phyloP scores from a whole-genome alignment of 1,140 invertebrate species.

The Pantala flavescens region DNA sequence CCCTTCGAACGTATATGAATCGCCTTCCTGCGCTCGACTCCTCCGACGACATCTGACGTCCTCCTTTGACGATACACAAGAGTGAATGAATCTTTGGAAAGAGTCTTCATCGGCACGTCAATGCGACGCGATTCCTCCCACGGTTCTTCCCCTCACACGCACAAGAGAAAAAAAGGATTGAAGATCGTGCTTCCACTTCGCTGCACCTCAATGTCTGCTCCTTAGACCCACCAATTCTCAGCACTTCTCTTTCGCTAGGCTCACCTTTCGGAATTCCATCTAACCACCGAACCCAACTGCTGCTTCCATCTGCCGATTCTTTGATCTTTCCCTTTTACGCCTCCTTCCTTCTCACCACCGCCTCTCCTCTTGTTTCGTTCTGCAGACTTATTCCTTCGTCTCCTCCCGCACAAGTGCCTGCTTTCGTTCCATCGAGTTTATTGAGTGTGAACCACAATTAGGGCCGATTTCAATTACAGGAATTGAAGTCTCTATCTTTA shows the following conservation, averaged over 20 bases:
- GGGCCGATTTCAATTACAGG: no score
- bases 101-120: not conserved
- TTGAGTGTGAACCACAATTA: no score
- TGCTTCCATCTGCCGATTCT: not conserved
- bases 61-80: no score
- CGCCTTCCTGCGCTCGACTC: no score
- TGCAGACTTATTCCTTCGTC: not conserved
- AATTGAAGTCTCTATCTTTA: no score
- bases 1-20: no score
- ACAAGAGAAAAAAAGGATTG: not conserved
- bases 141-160: not conserved
- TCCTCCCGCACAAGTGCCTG: not conserved
- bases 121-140: not conserved
- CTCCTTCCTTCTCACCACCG: not conserved
- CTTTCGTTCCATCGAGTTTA: no score
- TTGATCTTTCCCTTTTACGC: not conserved
- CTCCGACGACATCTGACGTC: no score
- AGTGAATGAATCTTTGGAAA: not conserved
- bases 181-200: not conserved
- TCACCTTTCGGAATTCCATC: not conserved
- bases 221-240: not conserved
- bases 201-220: constrained; percentile 3
- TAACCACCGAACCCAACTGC: not conserved
- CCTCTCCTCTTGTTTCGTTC: not conserved
- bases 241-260: not conserved